Base-by-base conservation (phyloP, 2,113 vertebrate species). In the Phalacrocorax brasilianus region DNA sequence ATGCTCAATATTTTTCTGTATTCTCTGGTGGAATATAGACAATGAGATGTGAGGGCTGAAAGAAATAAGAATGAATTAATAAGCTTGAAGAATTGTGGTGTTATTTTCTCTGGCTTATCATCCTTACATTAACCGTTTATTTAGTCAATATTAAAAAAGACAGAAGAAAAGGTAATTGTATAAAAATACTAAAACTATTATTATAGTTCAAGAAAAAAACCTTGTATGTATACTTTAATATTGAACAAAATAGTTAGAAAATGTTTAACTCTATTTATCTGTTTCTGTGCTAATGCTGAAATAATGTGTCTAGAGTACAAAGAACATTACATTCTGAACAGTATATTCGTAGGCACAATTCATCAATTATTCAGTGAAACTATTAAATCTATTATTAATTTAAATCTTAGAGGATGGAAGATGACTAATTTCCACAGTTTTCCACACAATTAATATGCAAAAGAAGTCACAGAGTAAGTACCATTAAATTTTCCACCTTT, bases 331-430 rank as follows among this genome's bases (percentile, higher is more conserved):
- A 47, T 76, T 70, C n/a, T 77, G 32, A 91, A 63, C 23, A 73
- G 38, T 40, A 49, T 28, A 21, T 56, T 67, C 5, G 4, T 65
- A 58, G 32, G 8, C 70, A 58, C 8, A 78, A 82, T 40, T 63
- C 9, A 74, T 73, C 20, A 71, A 90, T 95, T 92, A 91, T 66
- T 85, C 70, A 91, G 38, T 58, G 18, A 92, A 65, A 58, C 17
- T 35, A n/a, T 94, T 78, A 93, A 94, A 55, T 50, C 33, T 53
- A 76, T 89, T 92, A 85, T 72, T 92, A 93, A 85, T 88, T 93
- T 95, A 89, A 71, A 66, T 66, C 26, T 71, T 65, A 75, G 26
- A 42, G 16, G 82, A 75, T 56, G 32, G n/a, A 85, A 85, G 27
- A 89, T 93, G 63, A 90, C 53, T 88, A 74, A 84, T 96, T 95